phyloP scores from a whole-genome alignment of 1,140 invertebrate genomes.

The fruit fly (Drosophila melanogaster) region DNA sequence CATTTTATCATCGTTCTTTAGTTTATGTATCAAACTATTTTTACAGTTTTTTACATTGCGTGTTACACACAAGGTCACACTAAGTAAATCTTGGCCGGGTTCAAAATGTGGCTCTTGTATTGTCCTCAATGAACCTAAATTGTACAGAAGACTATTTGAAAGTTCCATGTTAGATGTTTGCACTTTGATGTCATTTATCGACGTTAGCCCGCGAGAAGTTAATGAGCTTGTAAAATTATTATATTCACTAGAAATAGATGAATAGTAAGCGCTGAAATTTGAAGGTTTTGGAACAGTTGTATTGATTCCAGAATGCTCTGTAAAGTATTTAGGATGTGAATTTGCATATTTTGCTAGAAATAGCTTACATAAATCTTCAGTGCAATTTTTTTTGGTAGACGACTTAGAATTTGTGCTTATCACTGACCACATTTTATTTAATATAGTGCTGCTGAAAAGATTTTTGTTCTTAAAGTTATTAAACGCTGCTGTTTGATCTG shows the following conservation, averaged over 20 bases:
- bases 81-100: neutral
- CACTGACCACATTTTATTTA: slow-evolving; percentile 11
- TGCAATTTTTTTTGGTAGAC: neutral
- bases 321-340: slow-evolving; percentile 16
- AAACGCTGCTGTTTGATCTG: slow-evolving; percentile 27
- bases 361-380: neutral
- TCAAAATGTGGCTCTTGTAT: neutral
- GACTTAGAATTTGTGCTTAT: neutral
- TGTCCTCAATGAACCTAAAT: neutral
- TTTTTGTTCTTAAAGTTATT: neutral
- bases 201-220: neutral
- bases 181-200: neutral
- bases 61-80: neutral
- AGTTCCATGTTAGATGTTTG: neutral
- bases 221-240: too few relatives aligned
- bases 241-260: too few relatives aligned
- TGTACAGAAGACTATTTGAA: neutral
- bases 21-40: neutral
- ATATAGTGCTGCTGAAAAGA: neutral
- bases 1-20: neutral
- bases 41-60: neutral
- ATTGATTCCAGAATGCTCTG: neutral
- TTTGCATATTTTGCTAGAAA: slow-evolving; percentile 27
- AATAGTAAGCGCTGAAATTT: neutral
- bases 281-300: neutral